Evolutionary conservation across 2,797 vertebrate genomes (phyloP), one percentile per base, ranked within the genome.

Genomic region (Catamblyrhynchus diadema): DNA sequence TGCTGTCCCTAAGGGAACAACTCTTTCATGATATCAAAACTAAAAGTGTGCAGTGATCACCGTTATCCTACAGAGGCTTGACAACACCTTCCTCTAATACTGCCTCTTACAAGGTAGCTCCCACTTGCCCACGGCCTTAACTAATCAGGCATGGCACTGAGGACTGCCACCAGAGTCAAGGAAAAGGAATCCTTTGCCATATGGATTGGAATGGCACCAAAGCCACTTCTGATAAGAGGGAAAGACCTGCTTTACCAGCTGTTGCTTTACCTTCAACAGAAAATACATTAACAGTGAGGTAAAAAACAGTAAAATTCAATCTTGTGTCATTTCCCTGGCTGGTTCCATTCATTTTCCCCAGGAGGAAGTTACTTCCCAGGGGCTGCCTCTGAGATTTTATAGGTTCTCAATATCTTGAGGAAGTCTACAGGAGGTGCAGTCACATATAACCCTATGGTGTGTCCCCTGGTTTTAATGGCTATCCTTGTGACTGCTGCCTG

Each of bases 21-120:
- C 56, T 81, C 93, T 94, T 96, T 94, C 56, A 89, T 91, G 80
- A 67, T 86, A 96, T 90, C 96, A 96, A 93, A 94, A 94, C 80
- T 67, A 17, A 42, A 81, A 88, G 79, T 17, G 50, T 60, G 85
- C 85, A 81, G 54, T 93, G 91, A 95, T 96, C 92, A 91, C 74
- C 3, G 35, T 50, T 82, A 86, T 51, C 84, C 93, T 81, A 72
- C 12, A 10, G 93, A 95, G 92, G 77, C 73, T 93, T 64, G 14
- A 88, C 81, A 90, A 88, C 77, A 79, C 93, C 94, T 78, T 89
- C 60, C 59, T 96, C 81, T 91, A 82, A 67, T 75, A 91, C 81
- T 90, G 67, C 74, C 62, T 85, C 32, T 74, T 94, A 93, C 59
- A 91, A 94, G 47, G 73, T 47, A 92, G 53, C 30, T 93, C 69